phyloP scores from a whole-genome alignment of 2,797 vertebrate species.

The Phoeniculus purpureus region DNA sequence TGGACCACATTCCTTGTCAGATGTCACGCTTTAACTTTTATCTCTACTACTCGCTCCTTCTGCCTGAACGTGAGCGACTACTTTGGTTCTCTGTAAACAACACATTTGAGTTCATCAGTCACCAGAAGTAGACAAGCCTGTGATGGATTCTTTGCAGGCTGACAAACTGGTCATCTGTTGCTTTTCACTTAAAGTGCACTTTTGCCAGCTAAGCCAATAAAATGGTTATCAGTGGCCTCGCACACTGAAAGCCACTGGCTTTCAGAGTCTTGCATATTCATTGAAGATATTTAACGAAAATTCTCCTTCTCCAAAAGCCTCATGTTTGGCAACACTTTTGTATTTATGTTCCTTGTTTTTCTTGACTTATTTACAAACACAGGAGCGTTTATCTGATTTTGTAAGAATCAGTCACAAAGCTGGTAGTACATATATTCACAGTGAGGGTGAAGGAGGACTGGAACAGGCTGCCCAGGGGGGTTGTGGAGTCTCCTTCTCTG shows the following conservation, averaged over 20 bases:
- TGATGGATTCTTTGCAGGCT: conserved; percentile 23
- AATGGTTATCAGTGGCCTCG: not conserved
- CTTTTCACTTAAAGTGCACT: not conserved
- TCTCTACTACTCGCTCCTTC: not conserved
- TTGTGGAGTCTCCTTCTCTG: too few species aligned
- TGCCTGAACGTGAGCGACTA: not conserved
- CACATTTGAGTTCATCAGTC: not conserved
- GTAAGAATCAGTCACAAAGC: not conserved
- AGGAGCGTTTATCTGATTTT: not conserved
- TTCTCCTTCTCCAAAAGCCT: not conserved
- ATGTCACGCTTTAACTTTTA: not conserved
- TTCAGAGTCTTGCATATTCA: not conserved
- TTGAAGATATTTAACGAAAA: not conserved
- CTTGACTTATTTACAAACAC: not conserved
- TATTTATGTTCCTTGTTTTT: not conserved
- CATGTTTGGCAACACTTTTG: not conserved
- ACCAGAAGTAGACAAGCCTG: not conserved
- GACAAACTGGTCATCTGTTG: not conserved
- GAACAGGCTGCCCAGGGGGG: too few species aligned
- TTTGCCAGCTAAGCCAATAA: not conserved
- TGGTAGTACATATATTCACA: not conserved
- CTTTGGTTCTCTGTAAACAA: conserved; percentile 28
- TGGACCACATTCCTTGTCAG: not conserved
- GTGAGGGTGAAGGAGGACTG: too few species aligned
- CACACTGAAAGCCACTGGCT: not conserved